phyloP scores from a whole-genome alignment of 2,797 vertebrate species.

The Pelochelys cantorii region DNA sequence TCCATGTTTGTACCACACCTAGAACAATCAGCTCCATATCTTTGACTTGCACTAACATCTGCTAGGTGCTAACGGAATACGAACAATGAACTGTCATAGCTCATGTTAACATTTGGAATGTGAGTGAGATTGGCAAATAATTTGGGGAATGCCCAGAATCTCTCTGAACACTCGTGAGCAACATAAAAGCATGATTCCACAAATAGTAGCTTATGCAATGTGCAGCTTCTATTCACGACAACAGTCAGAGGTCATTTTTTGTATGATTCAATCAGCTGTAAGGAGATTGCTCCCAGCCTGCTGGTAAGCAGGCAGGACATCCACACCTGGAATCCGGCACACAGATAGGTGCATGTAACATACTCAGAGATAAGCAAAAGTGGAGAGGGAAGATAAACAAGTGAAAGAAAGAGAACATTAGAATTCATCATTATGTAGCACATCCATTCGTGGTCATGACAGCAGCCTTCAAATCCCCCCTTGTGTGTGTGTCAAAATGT shows the following conservation, averaged over 20 bases:
- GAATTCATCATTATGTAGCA: background rate
- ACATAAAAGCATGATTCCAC: background rate
- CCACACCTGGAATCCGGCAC: background rate
- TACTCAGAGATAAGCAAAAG: background rate
- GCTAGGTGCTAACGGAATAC: accelerated
- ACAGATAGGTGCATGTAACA: background rate
- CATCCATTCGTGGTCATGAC: accelerated
- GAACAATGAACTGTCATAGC: accelerated
- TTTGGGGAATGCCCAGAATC: accelerated
- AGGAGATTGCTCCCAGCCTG: background rate
- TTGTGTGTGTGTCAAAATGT: background rate
- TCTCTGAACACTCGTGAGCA: background rate
- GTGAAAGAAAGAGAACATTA: background rate
- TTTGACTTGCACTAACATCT: background rate
- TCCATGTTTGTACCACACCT: background rate
- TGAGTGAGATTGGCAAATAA: accelerated
- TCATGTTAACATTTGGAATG: accelerated
- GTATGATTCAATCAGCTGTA: background rate
- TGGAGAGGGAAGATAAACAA: background rate
- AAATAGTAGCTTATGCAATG: background rate
- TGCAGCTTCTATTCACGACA: accelerated
- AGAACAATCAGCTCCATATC: background rate
- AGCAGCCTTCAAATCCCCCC: accelerated
- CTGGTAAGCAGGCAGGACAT: background rate
- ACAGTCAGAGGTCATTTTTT: background rate